Evolutionary conservation across 1,140 invertebrate genomes (phyloP), one percentile per base, ranked within the genome.

Genomic region (Andricus grossulariae): DNA sequence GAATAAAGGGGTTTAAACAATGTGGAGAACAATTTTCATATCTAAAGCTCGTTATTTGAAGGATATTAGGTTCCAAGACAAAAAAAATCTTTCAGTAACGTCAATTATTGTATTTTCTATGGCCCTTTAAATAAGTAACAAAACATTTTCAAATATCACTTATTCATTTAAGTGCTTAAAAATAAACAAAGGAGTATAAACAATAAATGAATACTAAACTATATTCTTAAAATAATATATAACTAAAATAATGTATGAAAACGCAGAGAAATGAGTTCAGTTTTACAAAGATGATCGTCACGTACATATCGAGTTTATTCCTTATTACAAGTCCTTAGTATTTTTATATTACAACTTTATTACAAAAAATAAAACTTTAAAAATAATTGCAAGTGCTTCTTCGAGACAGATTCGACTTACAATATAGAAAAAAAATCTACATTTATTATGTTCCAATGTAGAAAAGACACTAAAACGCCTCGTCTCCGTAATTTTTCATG

Each of bases 281-380:
- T 18, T 55, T 55, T n/a, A 55, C 19, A 12, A 21, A 32, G 13
- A 54, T n/a, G 32, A 66, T n/a, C 25, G 13, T 39, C 25, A 7
- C 39, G 5, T 32, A 66, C 21, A 66, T 66, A 60, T 60, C 57
- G 16, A 32, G 21, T 66, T 45, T 66, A 66, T 66, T 66, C 32
- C 16, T 66, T 21, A 39, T 66, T 21, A 66, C 60, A 66, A 66
- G 39, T 25, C 32, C 39, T 66, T n/a, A 45, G 32, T 32, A 39
- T 66, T 45, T 66, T 45, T 66, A 66, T 66, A 66, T 66, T 32
- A 66, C 60, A 66, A 66, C 32, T 66, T 66, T 66, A 25, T 32
- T 66, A 66, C 60, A 66, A 66, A 66, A 66, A 66, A 66, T 66
- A 66, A 66, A 66, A 66, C 39, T 66, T 66, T 39, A 32, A 21